Conservation (phyloP, 35 echinoderm and acorn worm species). For the Chiridota heheva region DNA sequence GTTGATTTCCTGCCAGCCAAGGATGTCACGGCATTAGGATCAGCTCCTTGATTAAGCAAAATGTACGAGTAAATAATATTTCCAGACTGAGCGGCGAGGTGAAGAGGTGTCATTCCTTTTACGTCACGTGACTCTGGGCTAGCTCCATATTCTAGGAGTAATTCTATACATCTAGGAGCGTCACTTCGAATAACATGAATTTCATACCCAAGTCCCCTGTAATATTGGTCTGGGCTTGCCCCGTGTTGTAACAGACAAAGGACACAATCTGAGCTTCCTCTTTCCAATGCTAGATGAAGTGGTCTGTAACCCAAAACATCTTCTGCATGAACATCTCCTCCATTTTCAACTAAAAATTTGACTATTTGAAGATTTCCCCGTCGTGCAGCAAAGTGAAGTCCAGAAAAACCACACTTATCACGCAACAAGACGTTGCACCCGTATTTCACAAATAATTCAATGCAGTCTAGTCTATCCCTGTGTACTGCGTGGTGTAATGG, state of each 20-base stretch:
- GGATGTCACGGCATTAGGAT: conserved; percentile 63
- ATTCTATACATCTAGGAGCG: conserved; percentile 71
- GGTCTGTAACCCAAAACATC: conserved; percentile 69
- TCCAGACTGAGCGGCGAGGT: conserved; percentile 60
- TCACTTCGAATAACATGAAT: conserved; percentile 64
- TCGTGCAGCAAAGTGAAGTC: conserved; percentile 76
- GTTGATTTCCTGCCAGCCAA: conserved; percentile 7
- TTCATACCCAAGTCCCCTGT: conserved; percentile 83
- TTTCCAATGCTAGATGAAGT: conserved; percentile 78
- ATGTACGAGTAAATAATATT: conserved; percentile 75
- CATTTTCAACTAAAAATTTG: conserved; percentile 46
- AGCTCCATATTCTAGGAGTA: conserved; percentile 84
- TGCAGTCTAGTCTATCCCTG: conserved; percentile 73
- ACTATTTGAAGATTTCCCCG: conserved; percentile 52
- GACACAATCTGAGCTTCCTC: conserved; percentile 64
- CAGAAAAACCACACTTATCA: conserved; percentile 86
- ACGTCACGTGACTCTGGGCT: conserved; percentile 55
- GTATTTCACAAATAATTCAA: conserved; percentile 56
- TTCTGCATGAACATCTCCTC: conserved; percentile 61
- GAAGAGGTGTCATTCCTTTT: conserved; percentile 72
- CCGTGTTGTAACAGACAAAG: conserved; percentile 67
- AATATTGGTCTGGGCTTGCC: conserved; percentile 70
- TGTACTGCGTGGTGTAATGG: conserved; percentile 90
- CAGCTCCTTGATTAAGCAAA: conserved; percentile 64
- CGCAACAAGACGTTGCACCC: conserved; percentile 62